Evolutionary conservation across 2,888 invertebrate species (phyloP), one percentile per base, ranked within the genome.

Genomic region (Drosophila fulvimacula): DNA sequence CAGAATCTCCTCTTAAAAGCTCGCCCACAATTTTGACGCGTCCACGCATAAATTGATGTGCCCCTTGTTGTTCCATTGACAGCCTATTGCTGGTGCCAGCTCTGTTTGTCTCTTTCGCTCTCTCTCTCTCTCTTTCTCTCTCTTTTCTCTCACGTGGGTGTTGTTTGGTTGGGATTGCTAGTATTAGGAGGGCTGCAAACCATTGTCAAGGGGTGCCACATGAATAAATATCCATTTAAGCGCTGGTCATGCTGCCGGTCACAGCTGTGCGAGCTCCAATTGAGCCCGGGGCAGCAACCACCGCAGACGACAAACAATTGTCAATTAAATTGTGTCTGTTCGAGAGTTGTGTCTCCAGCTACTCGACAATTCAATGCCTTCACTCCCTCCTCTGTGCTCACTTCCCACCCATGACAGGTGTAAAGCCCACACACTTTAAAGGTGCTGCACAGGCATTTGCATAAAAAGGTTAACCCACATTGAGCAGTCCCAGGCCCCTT

Each of bases 41-140:
- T 21, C 68, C 64, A 69, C 62, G 71, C 81, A 78, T 78, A 80
- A 78, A 78, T 78, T 78, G 64, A 65, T 73, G 66, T 44, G 53
- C 32, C 39, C 44, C 48, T 53, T 19, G 41, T 41, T 48, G 21
- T 55, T 56, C n/a, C 17, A 5, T 57, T 49, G 39, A 57, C 39
- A 34, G 36, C 41, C 27, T 48, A 15, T 55, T 17, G 39, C 46
- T 42, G n/a, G 7, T 46, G 48, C 19, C 10, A 30, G 17, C 9
- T 17, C 17, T 3, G 5, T 9, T 13, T 17, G 7, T 21, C 10
- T 27, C n/a, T 24, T 24, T 44, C 15, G 21, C 15, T n/a, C 15
- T 9, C 24, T 24, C 4, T 11, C 27, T 27, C 27, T 17, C 32
- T 7, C 9, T 4, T 17, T n/a, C 15, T n/a, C 15, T 9, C 24